Conservation (phyloP, 2,888 invertebrate species). For the Blomia tropicalis region DNA sequence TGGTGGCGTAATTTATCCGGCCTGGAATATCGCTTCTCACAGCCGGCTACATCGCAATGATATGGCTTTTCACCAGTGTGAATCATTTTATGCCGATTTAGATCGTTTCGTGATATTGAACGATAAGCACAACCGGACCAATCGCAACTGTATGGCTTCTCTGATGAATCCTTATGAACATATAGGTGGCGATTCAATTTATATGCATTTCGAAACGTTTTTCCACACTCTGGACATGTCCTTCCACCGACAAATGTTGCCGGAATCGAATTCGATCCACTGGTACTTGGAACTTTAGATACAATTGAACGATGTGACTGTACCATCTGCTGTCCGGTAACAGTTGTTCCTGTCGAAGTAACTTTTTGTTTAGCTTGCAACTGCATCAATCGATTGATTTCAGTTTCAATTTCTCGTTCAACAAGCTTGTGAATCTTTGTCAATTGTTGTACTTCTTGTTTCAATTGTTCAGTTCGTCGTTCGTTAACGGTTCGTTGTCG, state of each 20-base stretch:
- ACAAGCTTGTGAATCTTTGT: conserved; percentile 9
- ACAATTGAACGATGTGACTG: background rate
- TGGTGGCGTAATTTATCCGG: conserved; percentile 23
- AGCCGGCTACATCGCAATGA: conserved; percentile 19
- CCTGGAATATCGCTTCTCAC: conserved; percentile 19
- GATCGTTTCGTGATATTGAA: conserved; percentile 21
- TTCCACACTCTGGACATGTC: conserved; percentile 20
- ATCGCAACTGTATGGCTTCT: conserved; percentile 20
- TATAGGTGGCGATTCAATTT: conserved; percentile 22
- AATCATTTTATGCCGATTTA: conserved; percentile 23
- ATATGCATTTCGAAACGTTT: conserved; percentile 17
- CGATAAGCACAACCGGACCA: conserved; percentile 22
- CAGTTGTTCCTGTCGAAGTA: background rate
- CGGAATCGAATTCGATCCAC: background rate
- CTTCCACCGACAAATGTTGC: background rate
- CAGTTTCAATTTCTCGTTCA: conserved; percentile 15
- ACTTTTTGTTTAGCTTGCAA: background rate
- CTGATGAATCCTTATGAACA: conserved; percentile 19
- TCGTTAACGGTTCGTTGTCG: conserved; percentile 10
- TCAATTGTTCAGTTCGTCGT: conserved; percentile 1
- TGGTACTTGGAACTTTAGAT: background rate
- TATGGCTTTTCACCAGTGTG: conserved; percentile 24
- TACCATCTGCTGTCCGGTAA: background rate
- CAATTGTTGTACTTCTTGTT: conserved; percentile 16
- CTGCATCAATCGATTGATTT: conserved; percentile 16